These are phyloP conservation scores for Archocentrus centrarchus DNA, from an alignment of 2,113 vertebrate species.

Conservation along the genomic window DNA sequence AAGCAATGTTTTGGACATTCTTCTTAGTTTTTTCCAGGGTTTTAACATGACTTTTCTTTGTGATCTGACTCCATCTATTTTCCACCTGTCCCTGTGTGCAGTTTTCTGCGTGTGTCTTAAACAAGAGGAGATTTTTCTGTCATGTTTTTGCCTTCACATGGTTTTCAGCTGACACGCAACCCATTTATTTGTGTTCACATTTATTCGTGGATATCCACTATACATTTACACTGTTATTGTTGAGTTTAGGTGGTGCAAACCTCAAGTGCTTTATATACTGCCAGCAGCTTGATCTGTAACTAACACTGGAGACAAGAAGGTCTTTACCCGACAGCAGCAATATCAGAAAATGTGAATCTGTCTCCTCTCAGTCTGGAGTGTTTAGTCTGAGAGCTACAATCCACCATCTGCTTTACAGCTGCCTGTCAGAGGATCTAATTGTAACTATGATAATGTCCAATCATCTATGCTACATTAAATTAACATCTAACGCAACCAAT, in stretches of 20 bases:
- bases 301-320: background rate
- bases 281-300: background rate
- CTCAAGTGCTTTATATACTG: background rate
- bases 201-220: background rate
- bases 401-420: conserved; percentile 72
- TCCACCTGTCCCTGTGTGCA: conserved; percentile 1
- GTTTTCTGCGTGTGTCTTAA: conserved; percentile 2
- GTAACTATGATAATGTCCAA: conserved; percentile 57
- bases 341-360: conserved; percentile 39
- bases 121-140: conserved; percentile 16
- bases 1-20: conserved; percentile 24
- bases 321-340: background rate
- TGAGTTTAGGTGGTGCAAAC: background rate
- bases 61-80: background rate
- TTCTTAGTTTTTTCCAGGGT: background rate
- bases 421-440: conserved; percentile 51
- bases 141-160: background rate
- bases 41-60: background rate
- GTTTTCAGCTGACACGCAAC: background rate
- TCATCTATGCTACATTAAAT: conserved; percentile 53
- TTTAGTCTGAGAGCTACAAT: conserved; percentile 70
- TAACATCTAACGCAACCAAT: conserved; percentile 43
- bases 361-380: conserved; percentile 58
- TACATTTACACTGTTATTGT: background rate
- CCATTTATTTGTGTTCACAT: background rate